Conservation (phyloP, 2,113 vertebrate genomes). For the Chloebia gouldiae region DNA sequence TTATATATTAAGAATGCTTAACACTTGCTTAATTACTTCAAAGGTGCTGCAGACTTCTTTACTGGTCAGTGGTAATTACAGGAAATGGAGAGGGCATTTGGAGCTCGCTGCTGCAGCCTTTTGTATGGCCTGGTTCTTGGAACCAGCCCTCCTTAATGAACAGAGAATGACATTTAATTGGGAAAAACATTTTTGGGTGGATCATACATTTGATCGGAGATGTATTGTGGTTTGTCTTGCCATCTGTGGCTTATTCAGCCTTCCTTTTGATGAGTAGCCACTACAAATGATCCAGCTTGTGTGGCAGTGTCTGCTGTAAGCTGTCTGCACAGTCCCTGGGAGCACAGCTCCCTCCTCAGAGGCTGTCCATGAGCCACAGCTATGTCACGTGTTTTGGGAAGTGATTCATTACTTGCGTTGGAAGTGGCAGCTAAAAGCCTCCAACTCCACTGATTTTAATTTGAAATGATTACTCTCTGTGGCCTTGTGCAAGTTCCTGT, state of each 20-base stretch:
- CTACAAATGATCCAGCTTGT: not conserved
- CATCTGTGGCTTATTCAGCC: conserved; percentile 5
- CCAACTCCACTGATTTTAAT: not conserved
- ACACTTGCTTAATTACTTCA: not conserved
- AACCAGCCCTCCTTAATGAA: not conserved
- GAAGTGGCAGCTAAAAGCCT: conserved; percentile 32
- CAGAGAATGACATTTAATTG: not conserved
- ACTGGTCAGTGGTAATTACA: not conserved
- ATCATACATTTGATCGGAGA: not conserved
- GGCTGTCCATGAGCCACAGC: conserved; percentile 1
- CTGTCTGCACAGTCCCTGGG: not conserved
- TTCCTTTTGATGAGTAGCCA: conserved; percentile 31
- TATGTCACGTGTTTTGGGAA: conserved; percentile 37
- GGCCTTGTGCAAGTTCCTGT: conserved; percentile 41
- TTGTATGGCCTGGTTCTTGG: not conserved
- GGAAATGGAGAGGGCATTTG: not conserved
- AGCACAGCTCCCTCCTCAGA: not conserved
- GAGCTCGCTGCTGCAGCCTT: not conserved
- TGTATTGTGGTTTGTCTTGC: not conserved
- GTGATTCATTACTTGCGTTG: conserved; percentile 32
- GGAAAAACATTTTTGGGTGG: not conserved
- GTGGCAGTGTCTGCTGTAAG: not conserved
- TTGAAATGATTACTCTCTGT: conserved; percentile 8
- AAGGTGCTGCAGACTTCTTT: not conserved
- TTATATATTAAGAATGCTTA: not conserved